Conservation (phyloP, 2,888 invertebrate genomes). For the Drosophila phalerata region DNA sequence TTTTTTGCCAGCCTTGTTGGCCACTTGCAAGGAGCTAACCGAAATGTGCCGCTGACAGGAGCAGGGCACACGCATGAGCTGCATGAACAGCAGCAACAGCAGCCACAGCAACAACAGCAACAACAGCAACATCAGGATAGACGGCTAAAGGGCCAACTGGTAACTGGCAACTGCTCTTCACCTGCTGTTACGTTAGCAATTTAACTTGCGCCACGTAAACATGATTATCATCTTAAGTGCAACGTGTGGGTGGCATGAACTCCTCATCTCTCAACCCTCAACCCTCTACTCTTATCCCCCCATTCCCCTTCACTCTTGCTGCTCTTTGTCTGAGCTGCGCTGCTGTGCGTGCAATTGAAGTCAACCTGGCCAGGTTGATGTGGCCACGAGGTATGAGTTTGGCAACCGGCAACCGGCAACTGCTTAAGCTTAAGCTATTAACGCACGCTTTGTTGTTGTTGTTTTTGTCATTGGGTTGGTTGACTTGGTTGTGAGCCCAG, state of each 20-base stretch:
- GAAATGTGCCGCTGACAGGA: conserved; percentile 72
- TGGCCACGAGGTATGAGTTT: conserved; percentile 33
- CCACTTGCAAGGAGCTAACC: conserved; percentile 66
- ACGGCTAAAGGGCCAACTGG: conserved; percentile 27
- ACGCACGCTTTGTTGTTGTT: conserved; percentile 26
- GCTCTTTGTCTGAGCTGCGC: conserved; percentile 8
- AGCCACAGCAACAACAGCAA: conserved; percentile 7
- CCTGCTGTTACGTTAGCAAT: conserved; percentile 80
- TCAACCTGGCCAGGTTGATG: conserved; percentile 36
- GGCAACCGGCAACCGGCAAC: conserved; percentile 41
- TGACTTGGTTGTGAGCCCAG: conserved; percentile 3
- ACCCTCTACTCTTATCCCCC: too few relatives aligned
- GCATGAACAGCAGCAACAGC: conserved; percentile 28
- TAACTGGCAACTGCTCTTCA: conserved; percentile 43
- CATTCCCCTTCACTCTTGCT: background rate
- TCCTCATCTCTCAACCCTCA: too few relatives aligned
- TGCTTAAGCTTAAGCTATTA: conserved; percentile 62
- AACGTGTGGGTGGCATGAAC: conserved; percentile 50
- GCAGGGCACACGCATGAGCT: conserved; percentile 64
- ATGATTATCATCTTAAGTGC: conserved; percentile 82
- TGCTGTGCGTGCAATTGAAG: conserved; percentile 75
- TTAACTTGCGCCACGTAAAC: conserved; percentile 82
- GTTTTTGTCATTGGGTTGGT: background rate
- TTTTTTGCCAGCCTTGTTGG: conserved; percentile 67
- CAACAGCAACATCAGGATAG: conserved; percentile 13